Evolutionary conservation across 2,888 invertebrate species (phyloP).

Genomic region (Branchipolynoe longqiensis): DNA sequence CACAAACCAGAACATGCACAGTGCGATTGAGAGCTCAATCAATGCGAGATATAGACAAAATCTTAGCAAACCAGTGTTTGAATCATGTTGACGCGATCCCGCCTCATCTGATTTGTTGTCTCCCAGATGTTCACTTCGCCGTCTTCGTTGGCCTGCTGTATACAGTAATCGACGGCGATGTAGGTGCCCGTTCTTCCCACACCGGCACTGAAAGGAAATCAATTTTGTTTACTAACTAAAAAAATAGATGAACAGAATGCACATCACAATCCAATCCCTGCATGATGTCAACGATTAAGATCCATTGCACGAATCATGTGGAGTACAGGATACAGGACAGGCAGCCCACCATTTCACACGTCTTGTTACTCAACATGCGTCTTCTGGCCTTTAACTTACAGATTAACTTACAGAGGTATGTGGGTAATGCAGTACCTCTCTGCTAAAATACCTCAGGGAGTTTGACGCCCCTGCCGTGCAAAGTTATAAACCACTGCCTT

Average conservation of each 20-base stretch:
- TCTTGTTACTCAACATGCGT: too few species aligned
- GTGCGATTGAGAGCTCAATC: neutral
- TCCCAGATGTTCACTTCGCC: constrained; percentile 14
- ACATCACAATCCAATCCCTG: too few species aligned
- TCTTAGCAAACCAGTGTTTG: constrained; percentile 36
- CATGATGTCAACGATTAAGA: too few species aligned
- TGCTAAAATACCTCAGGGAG: too few species aligned
- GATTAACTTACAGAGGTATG: too few species aligned
- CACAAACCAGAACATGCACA: neutral
- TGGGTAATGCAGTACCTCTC: too few species aligned
- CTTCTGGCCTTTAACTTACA: too few species aligned
- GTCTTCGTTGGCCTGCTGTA: constrained; percentile 50
- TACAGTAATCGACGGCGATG: constrained; percentile 47
- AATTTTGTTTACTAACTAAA: neutral
- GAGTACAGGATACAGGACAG: too few species aligned
- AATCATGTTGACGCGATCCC: constrained; percentile 39
- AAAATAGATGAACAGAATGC: neutral
- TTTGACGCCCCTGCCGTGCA: too few species aligned
- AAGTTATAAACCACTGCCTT: too few species aligned
- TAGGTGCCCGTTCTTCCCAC: constrained; percentile 59
- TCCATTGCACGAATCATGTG: too few species aligned
- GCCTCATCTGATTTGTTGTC: constrained; percentile 4
- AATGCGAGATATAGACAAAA: neutral
- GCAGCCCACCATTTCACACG: too few species aligned
- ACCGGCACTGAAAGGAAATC: constrained; percentile 53